Evolutionary conservation across 2,113 vertebrate genomes (phyloP), one percentile per base, ranked within the genome.

Genomic region (Cairina moschata): DNA sequence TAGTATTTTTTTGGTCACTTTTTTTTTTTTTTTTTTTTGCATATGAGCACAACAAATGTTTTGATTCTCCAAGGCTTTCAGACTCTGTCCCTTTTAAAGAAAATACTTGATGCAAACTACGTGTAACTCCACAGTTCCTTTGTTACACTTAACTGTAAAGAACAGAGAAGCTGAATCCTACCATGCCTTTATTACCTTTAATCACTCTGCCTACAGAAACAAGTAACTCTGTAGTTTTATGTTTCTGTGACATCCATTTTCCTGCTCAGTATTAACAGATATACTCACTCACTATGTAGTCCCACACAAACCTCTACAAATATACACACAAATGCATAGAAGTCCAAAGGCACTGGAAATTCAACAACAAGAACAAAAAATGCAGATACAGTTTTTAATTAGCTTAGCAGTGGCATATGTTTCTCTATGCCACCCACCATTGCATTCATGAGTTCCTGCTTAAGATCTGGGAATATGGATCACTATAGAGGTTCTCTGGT

Each of bases 401-500:
- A 86, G 29, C 44, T 86, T 66, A 80, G 71, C 44, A 34, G 26
- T 32, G 34, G 29, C 10, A 18, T 29, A 62, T 62, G 72, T 58
- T 80, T 31, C 54, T 15, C 44, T 62, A 26, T 34, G n/a, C 48
- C 71, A 62, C 40, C 40, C 71, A 62, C 40, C 40, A 42, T 2
- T 66, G 74, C 72, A 66, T 15, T 36, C 62, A 8, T 0, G 32
- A 75, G 66, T 55, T 84, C 52, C 85, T 9, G 11, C 6, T 0
- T 3, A 67, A 66, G 62, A 34, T 59, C 72, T 50, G n/a, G 55
- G 40, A 59, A 65, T 2, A 48, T 3, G 12, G 56, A 46, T 6
- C 69, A 48, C 13, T 31, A 1, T 3, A 0, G 3, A 26, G 55
- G 52, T 22, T 89, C 42, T 50, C 40, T 7, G 0, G 56, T 5